Percentiles rank a stretch among this genome's conserved stretches.
These are phyloP conservation scores for Australoheros facetus DNA, from an alignment of 2,797 vertebrate genomes.

Conservation along the genomic window DNA sequence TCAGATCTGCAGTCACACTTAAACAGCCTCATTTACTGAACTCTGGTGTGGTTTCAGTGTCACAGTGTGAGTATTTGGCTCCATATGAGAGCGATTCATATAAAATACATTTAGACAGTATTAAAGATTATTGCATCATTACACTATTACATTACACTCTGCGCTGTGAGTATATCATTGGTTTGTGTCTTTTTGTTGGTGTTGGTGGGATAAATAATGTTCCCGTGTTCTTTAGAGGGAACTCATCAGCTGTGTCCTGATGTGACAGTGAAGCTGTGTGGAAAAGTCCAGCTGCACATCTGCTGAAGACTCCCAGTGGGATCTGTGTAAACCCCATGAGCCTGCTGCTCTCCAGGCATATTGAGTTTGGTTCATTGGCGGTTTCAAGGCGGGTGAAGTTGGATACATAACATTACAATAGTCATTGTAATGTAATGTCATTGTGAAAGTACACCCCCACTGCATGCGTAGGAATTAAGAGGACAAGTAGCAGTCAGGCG, in stretches of 20 bases:
- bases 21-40: neutral
- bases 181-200: neutral
- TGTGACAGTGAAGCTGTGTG: neutral
- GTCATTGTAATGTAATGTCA: too few species aligned
- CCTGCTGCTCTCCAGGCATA: neutral
- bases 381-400: neutral
- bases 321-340: neutral
- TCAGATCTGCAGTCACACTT: neutral
- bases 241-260: neutral
- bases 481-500: neutral
- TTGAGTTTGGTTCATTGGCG: neutral
- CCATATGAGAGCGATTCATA: neutral
- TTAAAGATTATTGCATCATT: neutral
- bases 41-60: too few species aligned
- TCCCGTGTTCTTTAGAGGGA: neutral
- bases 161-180: neutral
- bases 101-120: neutral
- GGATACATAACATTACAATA: neutral
- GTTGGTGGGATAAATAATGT: neutral
- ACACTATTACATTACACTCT: neutral
- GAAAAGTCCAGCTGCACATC: neutral
- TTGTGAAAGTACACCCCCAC: neutral
- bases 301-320: neutral
- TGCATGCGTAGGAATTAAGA: neutral
- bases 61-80: too few species aligned